These are phyloP conservation scores for Poeciliopsis retropinna DNA, from an alignment of 2,113 vertebrate species.

Conservation along the genomic window DNA sequence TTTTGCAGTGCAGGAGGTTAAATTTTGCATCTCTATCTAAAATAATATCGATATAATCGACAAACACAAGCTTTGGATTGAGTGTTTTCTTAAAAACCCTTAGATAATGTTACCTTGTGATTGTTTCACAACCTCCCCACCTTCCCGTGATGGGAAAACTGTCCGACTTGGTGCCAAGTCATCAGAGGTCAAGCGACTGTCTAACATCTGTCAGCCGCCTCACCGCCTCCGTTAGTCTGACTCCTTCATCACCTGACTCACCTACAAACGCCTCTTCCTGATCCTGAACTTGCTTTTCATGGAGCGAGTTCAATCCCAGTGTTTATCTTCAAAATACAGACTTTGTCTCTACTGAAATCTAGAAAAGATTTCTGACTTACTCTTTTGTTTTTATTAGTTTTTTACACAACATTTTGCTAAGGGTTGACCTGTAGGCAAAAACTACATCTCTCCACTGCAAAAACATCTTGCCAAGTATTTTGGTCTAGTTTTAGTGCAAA, in stretches of 20 bases:
- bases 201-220: conserved; percentile 60
- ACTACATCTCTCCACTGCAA: not conserved
- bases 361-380: conserved; percentile 3
- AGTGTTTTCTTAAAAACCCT: not conserved
- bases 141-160: conserved; percentile 10
- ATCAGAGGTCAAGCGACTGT: conserved; percentile 51
- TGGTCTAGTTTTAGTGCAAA: no score
- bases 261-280: conserved; percentile 35
- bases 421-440: not conserved
- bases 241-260: conserved; percentile 49
- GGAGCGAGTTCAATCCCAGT: not conserved
- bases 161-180: conserved; percentile 3
- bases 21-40: not conserved
- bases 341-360: not conserved
- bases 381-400: not conserved
- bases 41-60: not conserved
- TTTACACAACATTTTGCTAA: no score
- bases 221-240: conserved; percentile 38
- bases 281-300: not conserved
- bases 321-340: not conserved
- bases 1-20: not conserved
- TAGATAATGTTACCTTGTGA: no score
- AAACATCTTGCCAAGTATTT: no score
- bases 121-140: conserved; percentile 15
- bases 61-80: not conserved